Conservation (phyloP, 2,113 vertebrate species). For the mouse (Mus musculus) region DNA sequence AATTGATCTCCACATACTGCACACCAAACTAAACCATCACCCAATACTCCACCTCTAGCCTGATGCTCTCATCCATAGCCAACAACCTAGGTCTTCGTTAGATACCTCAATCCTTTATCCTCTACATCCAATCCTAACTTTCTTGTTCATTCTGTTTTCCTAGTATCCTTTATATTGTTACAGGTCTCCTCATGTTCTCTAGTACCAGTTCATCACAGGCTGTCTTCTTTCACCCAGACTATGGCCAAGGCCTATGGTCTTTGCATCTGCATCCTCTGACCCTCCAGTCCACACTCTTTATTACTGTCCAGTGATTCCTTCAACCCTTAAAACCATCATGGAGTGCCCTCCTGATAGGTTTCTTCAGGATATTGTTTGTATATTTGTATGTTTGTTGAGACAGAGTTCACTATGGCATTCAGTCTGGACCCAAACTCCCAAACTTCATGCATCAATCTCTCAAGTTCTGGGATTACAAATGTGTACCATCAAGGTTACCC, state of each 20-base stretch:
- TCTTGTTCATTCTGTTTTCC: not conserved
- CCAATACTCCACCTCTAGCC: not conserved
- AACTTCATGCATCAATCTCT: not conserved
- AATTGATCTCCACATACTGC: not conserved
- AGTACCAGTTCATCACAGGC: not conserved
- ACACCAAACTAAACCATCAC: not conserved
- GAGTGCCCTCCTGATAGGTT: not conserved
- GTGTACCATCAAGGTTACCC: not conserved
- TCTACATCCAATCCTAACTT: not conserved
- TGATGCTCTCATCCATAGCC: not conserved
- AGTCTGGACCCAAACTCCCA: not conserved
- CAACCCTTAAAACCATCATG: not conserved
- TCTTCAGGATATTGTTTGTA: not conserved
- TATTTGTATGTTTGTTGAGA: not conserved
- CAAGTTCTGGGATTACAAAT: not conserved
- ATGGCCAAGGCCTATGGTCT: not conserved
- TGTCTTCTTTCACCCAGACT: not conserved
- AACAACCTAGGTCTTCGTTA: not conserved
- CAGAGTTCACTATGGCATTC: not conserved
- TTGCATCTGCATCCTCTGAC: too few relatives aligned
- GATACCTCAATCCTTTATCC: not conserved
- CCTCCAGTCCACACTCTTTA: not conserved
- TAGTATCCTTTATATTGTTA: not conserved
- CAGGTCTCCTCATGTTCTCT: not conserved
- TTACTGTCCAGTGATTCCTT: not conserved